phyloP scores from a whole-genome alignment of 2,888 invertebrate species.

The Cantharis lateralis region DNA sequence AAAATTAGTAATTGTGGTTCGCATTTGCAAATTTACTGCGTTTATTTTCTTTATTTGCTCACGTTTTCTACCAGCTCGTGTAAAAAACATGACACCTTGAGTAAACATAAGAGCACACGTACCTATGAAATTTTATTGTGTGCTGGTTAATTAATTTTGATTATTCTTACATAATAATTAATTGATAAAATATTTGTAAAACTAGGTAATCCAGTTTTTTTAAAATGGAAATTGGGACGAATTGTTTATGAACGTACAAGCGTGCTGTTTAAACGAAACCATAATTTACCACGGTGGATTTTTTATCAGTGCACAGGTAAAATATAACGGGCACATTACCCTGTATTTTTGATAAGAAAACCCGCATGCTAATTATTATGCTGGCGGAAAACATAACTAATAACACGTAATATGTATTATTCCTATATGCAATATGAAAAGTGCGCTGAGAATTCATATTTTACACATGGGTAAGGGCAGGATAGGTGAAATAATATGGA shows the following conservation, averaged over 20 bases:
- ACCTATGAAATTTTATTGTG: not conserved
- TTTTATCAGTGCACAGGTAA: constrained; percentile 15
- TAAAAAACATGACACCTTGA: constrained; percentile 30
- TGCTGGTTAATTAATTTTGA: not conserved
- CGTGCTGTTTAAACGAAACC: constrained; percentile 2
- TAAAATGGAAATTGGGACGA: not conserved
- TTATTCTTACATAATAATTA: not conserved
- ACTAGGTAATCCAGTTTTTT: not conserved
- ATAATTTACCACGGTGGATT: constrained; percentile 13
- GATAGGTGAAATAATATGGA: not conserved
- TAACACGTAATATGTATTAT: not conserved
- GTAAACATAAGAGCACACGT: constrained; percentile 28
- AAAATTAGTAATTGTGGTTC: not conserved
- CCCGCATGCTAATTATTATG: constrained; percentile 33
- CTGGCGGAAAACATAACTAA: constrained; percentile 32
- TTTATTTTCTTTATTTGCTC: constrained; percentile 19
- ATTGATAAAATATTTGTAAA: not conserved
- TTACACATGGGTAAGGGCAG: not conserved
- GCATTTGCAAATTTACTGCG: constrained; percentile 7
- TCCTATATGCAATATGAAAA: constrained; percentile 6
- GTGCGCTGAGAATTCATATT: not conserved
- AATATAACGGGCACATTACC: constrained; percentile 31
- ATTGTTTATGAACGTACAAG: not conserved
- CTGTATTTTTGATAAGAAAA: constrained; percentile 28
- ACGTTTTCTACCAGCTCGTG: constrained; percentile 27